phyloP scores from a whole-genome alignment of 2,797 vertebrate species.

The Chloroceryle amazona region DNA sequence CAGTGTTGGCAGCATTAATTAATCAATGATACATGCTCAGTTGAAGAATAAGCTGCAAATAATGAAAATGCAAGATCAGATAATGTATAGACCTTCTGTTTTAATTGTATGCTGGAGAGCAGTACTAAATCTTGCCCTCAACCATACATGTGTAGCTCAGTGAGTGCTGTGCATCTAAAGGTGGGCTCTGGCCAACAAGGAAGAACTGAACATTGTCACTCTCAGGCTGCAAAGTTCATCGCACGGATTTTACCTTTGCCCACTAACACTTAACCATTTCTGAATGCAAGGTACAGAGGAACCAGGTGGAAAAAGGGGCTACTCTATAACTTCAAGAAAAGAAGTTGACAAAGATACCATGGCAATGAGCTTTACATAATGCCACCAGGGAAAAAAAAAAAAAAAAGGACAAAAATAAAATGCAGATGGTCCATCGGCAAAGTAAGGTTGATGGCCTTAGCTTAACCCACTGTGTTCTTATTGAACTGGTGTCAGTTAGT shows the following conservation, averaged over 20 bases:
- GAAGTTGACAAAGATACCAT: neutral
- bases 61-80: slow-evolving; percentile 51
- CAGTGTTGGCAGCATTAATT: slow-evolving; percentile 76
- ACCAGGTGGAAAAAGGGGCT: neutral
- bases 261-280: neutral
- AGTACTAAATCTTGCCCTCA: slow-evolving; percentile 3
- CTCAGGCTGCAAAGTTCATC: neutral
- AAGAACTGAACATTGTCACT: neutral
- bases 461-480: neutral
- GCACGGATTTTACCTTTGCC: neutral
- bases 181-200: neutral
- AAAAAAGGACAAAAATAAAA: neutral
- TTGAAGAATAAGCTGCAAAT: slow-evolving; percentile 71
- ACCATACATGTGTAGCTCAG: neutral
- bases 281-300: neutral
- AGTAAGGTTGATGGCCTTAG: neutral
- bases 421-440: neutral
- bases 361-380: neutral
- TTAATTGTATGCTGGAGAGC: slow-evolving; percentile 32
- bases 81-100: slow-evolving; percentile 38
- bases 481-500: neutral
- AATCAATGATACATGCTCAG: slow-evolving; percentile 76
- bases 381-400: neutral
- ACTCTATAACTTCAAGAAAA: neutral
- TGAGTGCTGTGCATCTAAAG: neutral